Conservation (phyloP, 2,888 invertebrate species). For the Phalangium opilio region DNA sequence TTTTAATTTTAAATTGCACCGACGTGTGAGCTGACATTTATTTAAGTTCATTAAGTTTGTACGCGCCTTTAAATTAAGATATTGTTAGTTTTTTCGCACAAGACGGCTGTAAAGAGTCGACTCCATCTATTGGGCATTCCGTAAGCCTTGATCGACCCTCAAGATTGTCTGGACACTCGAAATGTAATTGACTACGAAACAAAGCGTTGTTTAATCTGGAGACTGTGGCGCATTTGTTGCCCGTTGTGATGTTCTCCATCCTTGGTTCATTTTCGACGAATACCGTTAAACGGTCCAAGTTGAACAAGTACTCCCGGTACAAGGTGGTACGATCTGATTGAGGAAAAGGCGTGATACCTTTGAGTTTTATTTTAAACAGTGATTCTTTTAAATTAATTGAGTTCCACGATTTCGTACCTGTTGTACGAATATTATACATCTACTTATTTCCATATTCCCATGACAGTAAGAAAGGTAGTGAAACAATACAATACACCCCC, state of each 20-base stretch:
- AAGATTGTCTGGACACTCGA: constrained; percentile 32
- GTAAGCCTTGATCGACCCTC: constrained; percentile 36
- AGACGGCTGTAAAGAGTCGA: constrained; percentile 34
- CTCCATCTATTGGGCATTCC: constrained; percentile 36
- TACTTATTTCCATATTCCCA: too few species aligned
- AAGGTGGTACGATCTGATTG: constrained; percentile 26
- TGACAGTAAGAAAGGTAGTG: too few species aligned
- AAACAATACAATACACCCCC: too few species aligned
- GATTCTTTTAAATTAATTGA: too few species aligned
- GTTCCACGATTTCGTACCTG: too few species aligned
- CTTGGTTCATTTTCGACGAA: constrained; percentile 34
- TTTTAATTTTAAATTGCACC: too few species aligned
- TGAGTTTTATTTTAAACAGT: too few species aligned
- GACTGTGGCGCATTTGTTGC: constrained; percentile 33
- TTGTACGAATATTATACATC: too few species aligned
- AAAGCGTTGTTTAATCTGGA: constrained; percentile 36
- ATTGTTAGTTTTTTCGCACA: constrained; percentile 37
- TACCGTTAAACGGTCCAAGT: constrained; percentile 36
- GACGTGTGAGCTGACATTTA: too few species aligned
- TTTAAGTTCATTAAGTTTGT: too few species aligned
- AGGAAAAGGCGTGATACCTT: too few species aligned
- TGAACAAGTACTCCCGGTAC: constrained; percentile 34
- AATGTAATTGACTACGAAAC: constrained; percentile 33
- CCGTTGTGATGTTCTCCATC: constrained; percentile 23
- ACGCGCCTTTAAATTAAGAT: too few species aligned